Evolutionary conservation across 2,888 invertebrate species (phyloP).

Genomic region (Strigamia transsilvanica): DNA sequence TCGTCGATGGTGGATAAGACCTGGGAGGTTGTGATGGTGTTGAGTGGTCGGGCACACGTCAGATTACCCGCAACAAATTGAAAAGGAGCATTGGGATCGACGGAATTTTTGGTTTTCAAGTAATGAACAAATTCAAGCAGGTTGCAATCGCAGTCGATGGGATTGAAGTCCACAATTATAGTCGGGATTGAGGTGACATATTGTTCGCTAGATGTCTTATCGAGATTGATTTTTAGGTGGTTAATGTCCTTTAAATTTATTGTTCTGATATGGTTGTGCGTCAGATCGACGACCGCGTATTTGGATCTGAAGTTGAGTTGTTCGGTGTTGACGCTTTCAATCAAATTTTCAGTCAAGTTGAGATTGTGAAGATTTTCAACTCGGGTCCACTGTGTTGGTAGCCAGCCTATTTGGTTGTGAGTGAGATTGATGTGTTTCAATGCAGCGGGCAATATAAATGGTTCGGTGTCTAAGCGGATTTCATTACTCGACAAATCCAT

Average conservation of each 20-base stretch:
- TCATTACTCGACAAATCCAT: conserved; percentile 24
- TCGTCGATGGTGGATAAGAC: neutral
- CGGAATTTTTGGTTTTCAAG: conserved; percentile 15
- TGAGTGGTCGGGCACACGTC: neutral
- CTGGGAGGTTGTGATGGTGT: neutral
- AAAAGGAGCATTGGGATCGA: conserved; percentile 18
- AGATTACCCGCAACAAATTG: neutral
- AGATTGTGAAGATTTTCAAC: neutral
- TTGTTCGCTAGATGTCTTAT: neutral
- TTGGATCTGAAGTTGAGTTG: conserved; percentile 23
- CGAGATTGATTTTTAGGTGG: neutral
- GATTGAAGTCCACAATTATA: conserved; percentile 27
- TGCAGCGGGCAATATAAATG: conserved; percentile 10
- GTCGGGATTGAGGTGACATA: conserved; percentile 14
- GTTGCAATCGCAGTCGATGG: conserved; percentile 50
- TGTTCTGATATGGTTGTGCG: conserved; percentile 13
- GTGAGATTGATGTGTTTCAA: conserved; percentile 1
- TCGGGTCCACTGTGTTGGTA: conserved; percentile 41
- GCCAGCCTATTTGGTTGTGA: neutral
- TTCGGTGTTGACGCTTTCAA: conserved; percentile 12
- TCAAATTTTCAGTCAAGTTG: conserved; percentile 29
- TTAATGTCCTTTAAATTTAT: conserved; percentile 28
- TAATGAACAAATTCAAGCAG: conserved; percentile 17
- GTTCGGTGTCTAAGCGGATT: neutral
- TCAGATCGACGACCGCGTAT: neutral